Conservation (phyloP, 2,113 vertebrate genomes). For the Albula glossodonta region DNA sequence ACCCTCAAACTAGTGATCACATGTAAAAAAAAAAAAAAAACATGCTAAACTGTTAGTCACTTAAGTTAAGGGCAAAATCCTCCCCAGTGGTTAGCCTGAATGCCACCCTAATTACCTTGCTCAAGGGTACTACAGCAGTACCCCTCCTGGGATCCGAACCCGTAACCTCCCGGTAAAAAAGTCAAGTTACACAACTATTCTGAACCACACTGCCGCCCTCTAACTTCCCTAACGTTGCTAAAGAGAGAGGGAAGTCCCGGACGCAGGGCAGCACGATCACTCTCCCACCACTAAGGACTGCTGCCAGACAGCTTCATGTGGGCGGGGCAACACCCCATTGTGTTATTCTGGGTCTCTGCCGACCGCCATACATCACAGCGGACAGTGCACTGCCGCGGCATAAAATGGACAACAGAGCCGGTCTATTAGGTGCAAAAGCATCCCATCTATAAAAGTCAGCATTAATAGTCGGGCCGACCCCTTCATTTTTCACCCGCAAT, state of each 20-base stretch:
- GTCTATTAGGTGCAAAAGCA: slow-evolving; percentile 69
- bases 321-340: slow-evolving; percentile 59
- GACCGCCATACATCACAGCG: slow-evolving; percentile 63
- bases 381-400: slow-evolving; percentile 66
- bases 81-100: neutral
- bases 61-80: neutral
- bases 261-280: slow-evolving; percentile 22
- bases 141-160: neutral
- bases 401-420: slow-evolving; percentile 69
- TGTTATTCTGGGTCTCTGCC: slow-evolving; percentile 50
- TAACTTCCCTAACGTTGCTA: slow-evolving; percentile 10
- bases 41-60: neutral
- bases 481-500: slow-evolving; percentile 78
- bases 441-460: slow-evolving; percentile 72
- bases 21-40: neutral
- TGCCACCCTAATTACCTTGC: neutral
- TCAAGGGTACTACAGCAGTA: neutral
- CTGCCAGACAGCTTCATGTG: slow-evolving; percentile 55
- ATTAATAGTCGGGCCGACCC: slow-evolving; percentile 65
- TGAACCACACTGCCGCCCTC: neutral
- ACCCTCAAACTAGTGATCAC: neutral
- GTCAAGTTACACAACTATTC: neutral
- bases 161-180: neutral
- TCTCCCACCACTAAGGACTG: slow-evolving; percentile 53
- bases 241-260: slow-evolving; percentile 11